Conservation (phyloP, 2,888 invertebrate species). For the Lordiphosa fenestrarum region DNA sequence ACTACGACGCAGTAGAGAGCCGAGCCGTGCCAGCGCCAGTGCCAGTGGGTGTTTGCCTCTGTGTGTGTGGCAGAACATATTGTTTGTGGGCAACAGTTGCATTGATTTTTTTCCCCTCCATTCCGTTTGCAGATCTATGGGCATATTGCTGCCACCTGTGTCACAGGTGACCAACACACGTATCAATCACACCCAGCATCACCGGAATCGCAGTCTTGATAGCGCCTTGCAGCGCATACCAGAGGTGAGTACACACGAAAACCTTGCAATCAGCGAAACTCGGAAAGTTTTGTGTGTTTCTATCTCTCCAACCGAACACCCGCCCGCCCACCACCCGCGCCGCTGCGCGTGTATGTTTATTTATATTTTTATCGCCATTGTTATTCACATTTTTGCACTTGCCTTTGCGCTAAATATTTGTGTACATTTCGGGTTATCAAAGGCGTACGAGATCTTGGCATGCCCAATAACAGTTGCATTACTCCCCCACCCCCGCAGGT, state of each 20-base stretch:
- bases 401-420: conserved; percentile 42
- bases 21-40: background rate
- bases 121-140: conserved; percentile 79
- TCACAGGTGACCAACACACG: conserved; percentile 81
- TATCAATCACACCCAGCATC: conserved; percentile 84
- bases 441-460: conserved; percentile 17
- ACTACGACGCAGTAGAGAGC: conserved; percentile 20
- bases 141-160: conserved; percentile 80
- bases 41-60: conserved; percentile 1
- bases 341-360: conserved; percentile 36
- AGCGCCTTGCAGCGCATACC: conserved; percentile 94
- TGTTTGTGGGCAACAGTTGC: conserved; percentile 31
- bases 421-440: conserved; percentile 56
- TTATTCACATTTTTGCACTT: conserved; percentile 57
- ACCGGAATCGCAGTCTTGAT: conserved; percentile 93
- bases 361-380: conserved; percentile 58
- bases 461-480: conserved; percentile 18
- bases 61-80: conserved; percentile 12
- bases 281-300: conserved; percentile 32
- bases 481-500: conserved; percentile 62
- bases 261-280: conserved; percentile 25
- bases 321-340: background rate
- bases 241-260: conserved; percentile 82
- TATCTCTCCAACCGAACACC: background rate
- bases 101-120: conserved; percentile 46